Conservation (phyloP, 2,888 invertebrate genomes). For the Laothoe populi region DNA sequence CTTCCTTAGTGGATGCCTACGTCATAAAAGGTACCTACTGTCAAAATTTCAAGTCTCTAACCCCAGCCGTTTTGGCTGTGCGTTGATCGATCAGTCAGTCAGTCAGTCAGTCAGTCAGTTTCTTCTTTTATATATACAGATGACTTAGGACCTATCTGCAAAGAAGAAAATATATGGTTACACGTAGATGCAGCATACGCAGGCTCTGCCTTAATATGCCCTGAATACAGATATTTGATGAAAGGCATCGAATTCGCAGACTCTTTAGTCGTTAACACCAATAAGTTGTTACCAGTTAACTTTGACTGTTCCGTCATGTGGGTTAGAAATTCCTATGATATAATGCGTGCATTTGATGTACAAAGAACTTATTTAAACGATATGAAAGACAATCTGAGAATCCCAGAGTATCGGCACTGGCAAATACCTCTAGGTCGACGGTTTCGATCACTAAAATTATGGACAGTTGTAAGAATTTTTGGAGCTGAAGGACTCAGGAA, state of each 20-base stretch:
- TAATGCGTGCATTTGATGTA: conserved; percentile 94
- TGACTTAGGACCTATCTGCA: conserved; percentile 93
- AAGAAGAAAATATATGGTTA: conserved; percentile 91
- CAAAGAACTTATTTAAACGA: conserved; percentile 93
- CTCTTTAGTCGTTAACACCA: conserved; percentile 97
- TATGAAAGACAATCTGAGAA: conserved; percentile 83
- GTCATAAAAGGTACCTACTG: too few relatives aligned
- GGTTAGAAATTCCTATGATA: conserved; percentile 91
- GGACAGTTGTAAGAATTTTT: not conserved
- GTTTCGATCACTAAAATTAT: conserved; percentile 92
- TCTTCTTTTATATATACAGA: too few relatives aligned
- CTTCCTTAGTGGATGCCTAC: too few relatives aligned
- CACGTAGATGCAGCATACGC: conserved; percentile 99
- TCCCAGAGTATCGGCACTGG: conserved; percentile 73
- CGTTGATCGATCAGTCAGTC: too few relatives aligned
- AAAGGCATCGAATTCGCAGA: conserved; percentile 92
- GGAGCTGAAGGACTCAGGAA: conserved; percentile 1
- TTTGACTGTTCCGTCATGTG: conserved; percentile 98
- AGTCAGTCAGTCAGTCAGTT: too few relatives aligned
- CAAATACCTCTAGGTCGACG: conserved; percentile 94
- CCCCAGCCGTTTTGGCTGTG: too few relatives aligned
- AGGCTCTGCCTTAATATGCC: conserved; percentile 95
- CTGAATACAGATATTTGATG: conserved; percentile 93
- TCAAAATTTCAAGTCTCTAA: too few relatives aligned
- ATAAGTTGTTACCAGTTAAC: conserved; percentile 97